These are phyloP conservation scores for Tragelaphus strepsiceros DNA, from an alignment of 2,113 vertebrate genomes.

Conservation along the genomic window DNA sequence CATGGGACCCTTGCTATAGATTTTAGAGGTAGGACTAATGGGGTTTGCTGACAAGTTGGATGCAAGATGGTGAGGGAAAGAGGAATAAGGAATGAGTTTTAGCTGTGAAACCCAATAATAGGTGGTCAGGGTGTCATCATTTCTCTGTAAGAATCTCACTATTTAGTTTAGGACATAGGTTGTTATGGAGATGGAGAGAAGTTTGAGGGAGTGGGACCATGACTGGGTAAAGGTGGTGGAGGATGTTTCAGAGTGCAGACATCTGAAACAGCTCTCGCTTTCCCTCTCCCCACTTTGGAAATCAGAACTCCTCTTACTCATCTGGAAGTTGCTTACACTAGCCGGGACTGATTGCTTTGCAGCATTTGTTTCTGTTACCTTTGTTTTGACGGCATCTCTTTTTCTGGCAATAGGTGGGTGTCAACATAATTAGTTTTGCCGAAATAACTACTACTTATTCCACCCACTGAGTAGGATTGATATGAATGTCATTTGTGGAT, in stretches of 20 bases:
- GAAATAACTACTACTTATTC: constrained; percentile 26
- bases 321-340: background rate
- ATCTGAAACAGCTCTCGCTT: background rate
- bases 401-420: background rate
- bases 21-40: background rate
- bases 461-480: background rate
- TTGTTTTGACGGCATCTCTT: constrained; percentile 15
- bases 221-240: background rate
- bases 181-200: background rate
- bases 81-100: background rate
- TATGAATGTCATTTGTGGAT: constrained; percentile 20
- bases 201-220: background rate
- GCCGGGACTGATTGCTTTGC: background rate
- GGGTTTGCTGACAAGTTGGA: background rate
- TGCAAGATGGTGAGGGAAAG: background rate
- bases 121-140: background rate
- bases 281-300: background rate
- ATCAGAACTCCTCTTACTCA: background rate
- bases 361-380: background rate
- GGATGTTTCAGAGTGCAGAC: background rate
- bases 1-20: background rate
- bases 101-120: background rate
- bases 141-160: background rate
- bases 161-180: background rate
- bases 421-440: constrained; percentile 4